Evolutionary conservation across 2,113 vertebrate species (phyloP).

Genomic region (Daboia siamensis): DNA sequence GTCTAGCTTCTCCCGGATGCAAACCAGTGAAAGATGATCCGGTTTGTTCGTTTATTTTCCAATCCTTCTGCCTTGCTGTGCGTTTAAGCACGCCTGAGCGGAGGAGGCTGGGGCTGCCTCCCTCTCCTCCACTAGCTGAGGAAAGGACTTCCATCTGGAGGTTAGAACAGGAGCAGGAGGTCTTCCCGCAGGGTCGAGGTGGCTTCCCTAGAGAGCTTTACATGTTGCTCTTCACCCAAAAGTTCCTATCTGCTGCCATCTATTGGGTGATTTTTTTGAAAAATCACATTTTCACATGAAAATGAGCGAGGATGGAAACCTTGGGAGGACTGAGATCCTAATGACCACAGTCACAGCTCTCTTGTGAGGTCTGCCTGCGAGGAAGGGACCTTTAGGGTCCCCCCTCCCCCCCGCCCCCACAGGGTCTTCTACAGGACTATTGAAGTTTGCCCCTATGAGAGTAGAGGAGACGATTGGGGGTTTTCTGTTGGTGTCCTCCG

Average conservation of each 20-base stretch:
- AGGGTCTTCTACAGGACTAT: not conserved
- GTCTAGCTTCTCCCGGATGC: not conserved
- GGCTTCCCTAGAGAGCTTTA: too few species aligned
- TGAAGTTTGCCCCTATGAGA: not conserved
- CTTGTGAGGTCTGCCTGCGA: not conserved
- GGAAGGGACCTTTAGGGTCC: not conserved
- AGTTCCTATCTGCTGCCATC: not conserved
- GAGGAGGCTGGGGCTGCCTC: not conserved
- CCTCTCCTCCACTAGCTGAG: not conserved
- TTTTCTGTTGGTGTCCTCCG: not conserved
- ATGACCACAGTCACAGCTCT: not conserved
- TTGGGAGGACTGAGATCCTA: not conserved
- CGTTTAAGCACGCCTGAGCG: not conserved
- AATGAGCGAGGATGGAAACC: not conserved
- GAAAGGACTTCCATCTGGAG: not conserved
- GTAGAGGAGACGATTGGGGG: not conserved
- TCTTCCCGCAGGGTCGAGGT: too few species aligned
- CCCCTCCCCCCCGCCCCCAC: not conserved
- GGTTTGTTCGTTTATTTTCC: not conserved
- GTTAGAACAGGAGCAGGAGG: not conserved
- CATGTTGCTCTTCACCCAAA: not conserved
- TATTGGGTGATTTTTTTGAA: not conserved
- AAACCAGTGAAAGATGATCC: not conserved
- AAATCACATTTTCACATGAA: not conserved
- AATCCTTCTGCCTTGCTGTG: not conserved